Evolutionary conservation across 2,797 vertebrate genomes (phyloP).

Genomic region (Melanotaenia parkinsoni): DNA sequence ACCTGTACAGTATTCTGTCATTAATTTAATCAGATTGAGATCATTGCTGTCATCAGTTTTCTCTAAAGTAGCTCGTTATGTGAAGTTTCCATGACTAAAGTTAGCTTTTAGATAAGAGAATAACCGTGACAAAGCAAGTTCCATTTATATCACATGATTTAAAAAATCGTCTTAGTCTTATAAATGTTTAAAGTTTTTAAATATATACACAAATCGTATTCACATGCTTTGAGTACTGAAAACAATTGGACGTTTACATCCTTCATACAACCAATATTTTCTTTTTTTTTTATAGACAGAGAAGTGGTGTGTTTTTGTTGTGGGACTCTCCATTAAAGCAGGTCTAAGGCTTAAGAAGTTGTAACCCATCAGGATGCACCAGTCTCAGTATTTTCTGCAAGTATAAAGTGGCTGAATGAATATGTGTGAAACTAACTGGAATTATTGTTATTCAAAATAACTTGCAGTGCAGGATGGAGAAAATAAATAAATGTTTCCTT

Average conservation of each 20-base stretch:
- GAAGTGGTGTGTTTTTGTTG: too few relatives aligned
- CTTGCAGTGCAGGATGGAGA: neutral
- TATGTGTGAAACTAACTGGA: neutral
- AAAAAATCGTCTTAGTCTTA: too few relatives aligned
- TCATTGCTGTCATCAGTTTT: neutral
- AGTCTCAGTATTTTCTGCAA: neutral
- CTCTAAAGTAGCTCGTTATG: neutral
- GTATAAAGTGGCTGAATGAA: too few relatives aligned
- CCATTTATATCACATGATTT: neutral
- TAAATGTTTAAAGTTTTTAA: too few relatives aligned
- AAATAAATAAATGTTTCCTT: neutral
- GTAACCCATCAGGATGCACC: neutral
- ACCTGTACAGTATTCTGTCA: neutral
- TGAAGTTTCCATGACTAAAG: neutral
- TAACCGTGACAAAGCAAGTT: neutral
- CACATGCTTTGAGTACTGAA: rapidly evolving
- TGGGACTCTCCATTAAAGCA: too few relatives aligned
- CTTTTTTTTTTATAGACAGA: too few relatives aligned
- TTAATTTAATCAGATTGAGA: neutral
- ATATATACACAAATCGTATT: neutral
- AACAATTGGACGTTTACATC: neutral
- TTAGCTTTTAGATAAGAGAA: neutral
- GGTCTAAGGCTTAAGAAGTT: too few relatives aligned
- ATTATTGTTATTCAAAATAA: neutral
- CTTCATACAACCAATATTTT: neutral